Evolutionary conservation across 1,140 invertebrate genomes (phyloP), one percentile per base, ranked within the genome.

Genomic region (Eumaeus atala): DNA sequence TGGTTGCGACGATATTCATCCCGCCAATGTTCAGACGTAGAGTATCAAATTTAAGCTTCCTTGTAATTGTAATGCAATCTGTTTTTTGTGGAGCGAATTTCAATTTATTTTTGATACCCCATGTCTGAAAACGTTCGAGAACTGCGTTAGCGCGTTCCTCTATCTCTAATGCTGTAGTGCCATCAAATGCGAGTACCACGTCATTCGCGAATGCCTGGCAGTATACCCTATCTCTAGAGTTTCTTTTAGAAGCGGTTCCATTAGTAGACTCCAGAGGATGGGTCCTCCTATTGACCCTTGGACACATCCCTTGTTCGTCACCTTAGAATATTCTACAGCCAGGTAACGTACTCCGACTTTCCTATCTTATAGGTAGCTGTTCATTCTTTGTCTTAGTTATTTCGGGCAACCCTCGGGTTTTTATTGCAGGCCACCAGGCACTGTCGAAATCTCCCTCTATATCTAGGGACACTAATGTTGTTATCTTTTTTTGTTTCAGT

Each of bases 1-100:
- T 18, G 0, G 16, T 8, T 8, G 11, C 3, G 16, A 17, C 16
- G 1, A 47, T 47, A 9, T 47, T 9, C 0, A 10, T 14, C 8
- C n/a, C 42, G 5, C 14, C 42, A n/a, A 47, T 47, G 3, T 9
- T 47, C 16, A 47, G 42, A 17, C 2, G 42, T 47, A 14, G 42
- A 2, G 9, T 6, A 14, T 47, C 42, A 16, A 17, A 47, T 47
- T 47, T 47, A 9, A 47, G 16, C 11, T 10, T 47, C 1, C 16
- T 18, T 9, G 42, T 47, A 1, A 47, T 10, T 9, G 18, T 1
- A n/a, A 48, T 48, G 0, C 18, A 18, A 12, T 48, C 28, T 1
- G 47, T 48, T n/a, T 48, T 48, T 1, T 48, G 47, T n/a, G 47
- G 5, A 12, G 21, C 47, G 28, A 48, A 48, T 1, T 48, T 48